Evolutionary conservation across 2,113 vertebrate species (phyloP).

Genomic region (Gymnobelideus leadbeateri): DNA sequence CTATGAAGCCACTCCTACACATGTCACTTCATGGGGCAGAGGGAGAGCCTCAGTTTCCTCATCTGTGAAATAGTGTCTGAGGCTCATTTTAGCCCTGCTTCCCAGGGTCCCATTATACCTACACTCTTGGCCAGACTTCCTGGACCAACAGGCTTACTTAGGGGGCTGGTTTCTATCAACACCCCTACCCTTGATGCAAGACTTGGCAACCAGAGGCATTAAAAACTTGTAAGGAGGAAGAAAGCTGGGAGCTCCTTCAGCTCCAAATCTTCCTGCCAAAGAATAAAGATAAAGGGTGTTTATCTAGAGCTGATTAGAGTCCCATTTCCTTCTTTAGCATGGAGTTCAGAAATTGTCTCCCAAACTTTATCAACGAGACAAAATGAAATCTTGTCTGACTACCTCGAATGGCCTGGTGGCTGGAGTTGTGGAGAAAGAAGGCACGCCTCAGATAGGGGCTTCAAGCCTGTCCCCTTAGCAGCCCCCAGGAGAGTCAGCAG

Average conservation of each 20-base stretch:
- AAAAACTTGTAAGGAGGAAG: background rate
- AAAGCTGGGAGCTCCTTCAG: background rate
- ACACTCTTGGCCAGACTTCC: background rate
- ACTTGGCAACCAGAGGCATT: fast-evolving
- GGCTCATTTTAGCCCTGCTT: background rate
- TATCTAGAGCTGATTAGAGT: background rate
- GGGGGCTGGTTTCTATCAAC: background rate
- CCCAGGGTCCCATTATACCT: background rate
- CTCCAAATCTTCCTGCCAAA: background rate
- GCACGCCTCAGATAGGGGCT: background rate
- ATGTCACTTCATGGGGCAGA: background rate
- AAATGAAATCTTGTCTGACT: background rate
- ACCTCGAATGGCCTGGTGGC: background rate
- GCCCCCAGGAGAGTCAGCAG: background rate
- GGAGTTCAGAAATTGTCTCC: background rate
- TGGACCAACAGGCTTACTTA: background rate
- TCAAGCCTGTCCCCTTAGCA: background rate
- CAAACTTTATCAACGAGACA: background rate
- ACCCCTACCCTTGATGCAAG: background rate
- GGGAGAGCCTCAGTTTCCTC: background rate
- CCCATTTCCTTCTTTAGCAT: background rate
- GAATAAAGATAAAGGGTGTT: background rate
- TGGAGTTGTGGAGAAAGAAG: background rate
- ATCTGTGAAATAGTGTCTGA: background rate
- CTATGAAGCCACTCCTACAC: background rate